Evolutionary conservation across 2,113 vertebrate species (phyloP).

Genomic region (Scophthalmus maximus): DNA sequence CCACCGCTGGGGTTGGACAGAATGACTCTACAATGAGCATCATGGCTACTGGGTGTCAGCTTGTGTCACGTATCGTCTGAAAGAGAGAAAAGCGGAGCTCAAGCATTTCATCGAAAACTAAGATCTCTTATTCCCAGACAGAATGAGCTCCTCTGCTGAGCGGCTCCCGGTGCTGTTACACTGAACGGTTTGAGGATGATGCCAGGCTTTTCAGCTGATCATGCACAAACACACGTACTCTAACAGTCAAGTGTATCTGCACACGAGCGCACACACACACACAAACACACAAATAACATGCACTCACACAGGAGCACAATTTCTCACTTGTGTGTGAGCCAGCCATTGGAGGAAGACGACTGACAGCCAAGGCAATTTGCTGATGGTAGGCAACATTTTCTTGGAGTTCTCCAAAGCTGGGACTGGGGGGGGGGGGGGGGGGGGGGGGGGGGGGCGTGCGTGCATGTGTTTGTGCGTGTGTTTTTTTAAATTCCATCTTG

Average conservation of each 20-base stretch:
- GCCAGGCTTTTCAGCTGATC: slow-evolving; percentile 64
- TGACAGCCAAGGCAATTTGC: slow-evolving; percentile 74
- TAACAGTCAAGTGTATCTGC: slow-evolving; percentile 52
- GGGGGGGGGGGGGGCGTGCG: slow-evolving; percentile 20
- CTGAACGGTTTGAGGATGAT: slow-evolving; percentile 9
- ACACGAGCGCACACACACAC: slow-evolving; percentile 37
- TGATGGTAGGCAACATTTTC: slow-evolving; percentile 67
- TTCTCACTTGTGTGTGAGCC: slow-evolving; percentile 69
- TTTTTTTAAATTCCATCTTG: background rate
- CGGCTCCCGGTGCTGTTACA: slow-evolving; percentile 26
- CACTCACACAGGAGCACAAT: slow-evolving; percentile 54
- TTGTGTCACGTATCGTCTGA: slow-evolving; percentile 60
- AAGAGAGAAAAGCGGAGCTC: slow-evolving; percentile 55
- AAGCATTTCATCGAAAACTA: slow-evolving; percentile 18
- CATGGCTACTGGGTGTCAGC: slow-evolving; percentile 50
- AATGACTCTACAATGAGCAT: slow-evolving; percentile 52
- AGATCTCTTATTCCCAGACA: slow-evolving; percentile 51
- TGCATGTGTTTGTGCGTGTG: slow-evolving; percentile 11
- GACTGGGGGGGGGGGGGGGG: slow-evolving; percentile 23
- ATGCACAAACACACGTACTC: slow-evolving; percentile 56
- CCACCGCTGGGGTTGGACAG: slow-evolving; percentile 45
- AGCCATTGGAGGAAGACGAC: slow-evolving; percentile 59
- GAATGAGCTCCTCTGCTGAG: slow-evolving; percentile 18
- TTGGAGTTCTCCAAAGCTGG: slow-evolving; percentile 57
- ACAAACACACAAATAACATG: slow-evolving; percentile 12